phyloP scores from a whole-genome alignment of 2,113 vertebrate species.

The Meles meles region DNA sequence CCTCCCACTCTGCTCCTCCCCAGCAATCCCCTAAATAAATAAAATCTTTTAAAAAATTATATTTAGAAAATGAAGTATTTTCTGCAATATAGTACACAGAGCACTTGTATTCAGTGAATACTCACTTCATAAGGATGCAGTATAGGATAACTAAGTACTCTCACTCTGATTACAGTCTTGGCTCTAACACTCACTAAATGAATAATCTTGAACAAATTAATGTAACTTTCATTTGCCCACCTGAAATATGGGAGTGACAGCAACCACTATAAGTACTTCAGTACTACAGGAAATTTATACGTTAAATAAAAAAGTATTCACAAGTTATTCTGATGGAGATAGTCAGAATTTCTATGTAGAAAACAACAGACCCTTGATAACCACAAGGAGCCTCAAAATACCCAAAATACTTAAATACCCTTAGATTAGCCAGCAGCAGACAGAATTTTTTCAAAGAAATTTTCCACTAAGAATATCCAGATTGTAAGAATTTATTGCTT shows the following conservation, averaged over 20 bases:
- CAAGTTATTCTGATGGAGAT: not conserved
- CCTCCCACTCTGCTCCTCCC: not conserved
- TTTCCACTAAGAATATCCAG: conserved; percentile 39
- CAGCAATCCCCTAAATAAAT: not conserved
- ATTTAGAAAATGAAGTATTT: not conserved
- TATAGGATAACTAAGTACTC: not conserved
- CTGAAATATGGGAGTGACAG: not conserved
- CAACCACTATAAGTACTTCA: not conserved
- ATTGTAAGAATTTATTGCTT: not conserved
- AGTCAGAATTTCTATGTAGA: not conserved
- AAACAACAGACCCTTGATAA: not conserved
- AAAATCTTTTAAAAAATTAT: not conserved
- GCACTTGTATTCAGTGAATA: not conserved
- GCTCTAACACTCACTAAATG: not conserved
- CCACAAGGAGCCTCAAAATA: not conserved
- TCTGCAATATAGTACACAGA: not conserved
- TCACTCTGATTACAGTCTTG: not conserved
- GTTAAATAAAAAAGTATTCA: not conserved
- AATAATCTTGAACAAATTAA: not conserved
- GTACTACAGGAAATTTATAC: not conserved
- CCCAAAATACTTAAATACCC: not conserved
- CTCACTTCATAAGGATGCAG: not conserved
- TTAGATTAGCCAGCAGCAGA: not conserved
- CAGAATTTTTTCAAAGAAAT: not conserved
- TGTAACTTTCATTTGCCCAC: not conserved